A percentile compares a stretch with the other conserved stretches of the same genome.
phyloP scores from a whole-genome alignment of 2,797 vertebrate species.

The Arctocebus calabarensis region DNA sequence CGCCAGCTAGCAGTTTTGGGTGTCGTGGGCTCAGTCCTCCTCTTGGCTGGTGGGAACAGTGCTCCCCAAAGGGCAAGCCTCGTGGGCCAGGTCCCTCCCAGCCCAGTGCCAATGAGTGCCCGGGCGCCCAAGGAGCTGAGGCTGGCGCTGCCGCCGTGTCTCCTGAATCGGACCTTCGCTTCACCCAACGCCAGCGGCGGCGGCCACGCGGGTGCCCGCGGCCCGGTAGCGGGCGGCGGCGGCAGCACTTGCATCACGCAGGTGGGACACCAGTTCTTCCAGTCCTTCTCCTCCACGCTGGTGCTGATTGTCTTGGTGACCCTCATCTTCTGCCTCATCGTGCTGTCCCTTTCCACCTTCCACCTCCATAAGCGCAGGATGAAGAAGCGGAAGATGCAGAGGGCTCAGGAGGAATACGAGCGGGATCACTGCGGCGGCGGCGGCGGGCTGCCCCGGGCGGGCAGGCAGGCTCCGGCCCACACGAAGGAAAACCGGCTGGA shows the following conservation, averaged over 20 bases:
- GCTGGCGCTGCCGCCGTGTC: conserved; percentile 91
- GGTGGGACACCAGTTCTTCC: conserved; percentile 93
- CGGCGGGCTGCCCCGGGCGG: conserved; percentile 60
- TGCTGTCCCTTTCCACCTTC: conserved; percentile 97
- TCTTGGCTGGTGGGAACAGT: conserved; percentile 60
- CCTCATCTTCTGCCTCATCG: conserved; percentile 94
- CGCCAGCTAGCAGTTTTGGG: conserved; percentile 63
- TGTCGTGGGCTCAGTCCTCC: conserved; percentile 51
- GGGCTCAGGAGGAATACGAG: conserved; percentile 98
- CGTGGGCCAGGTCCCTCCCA: conserved; percentile 81
- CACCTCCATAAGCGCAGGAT: conserved; percentile 98
- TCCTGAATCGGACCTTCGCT: conserved; percentile 91
- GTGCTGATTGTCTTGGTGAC: conserved; percentile 96
- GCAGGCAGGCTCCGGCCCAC: conserved; percentile 73
- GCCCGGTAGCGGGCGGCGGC: conserved; percentile 49
- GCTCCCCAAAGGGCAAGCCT: conserved; percentile 78
- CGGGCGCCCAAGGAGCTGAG: conserved; percentile 91
- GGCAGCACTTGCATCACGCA: conserved; percentile 93
- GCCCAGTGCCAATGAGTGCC: conserved; percentile 92
- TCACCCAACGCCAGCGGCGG: conserved; percentile 85
- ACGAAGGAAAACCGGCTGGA: conserved; percentile 79
- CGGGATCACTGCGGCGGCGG: conserved; percentile 93
- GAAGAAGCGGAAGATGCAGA: conserved; percentile 96
- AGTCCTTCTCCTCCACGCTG: conserved; percentile 96
- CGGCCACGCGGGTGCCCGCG: conserved; percentile 54